Conservation (phyloP, 2,113 vertebrate species). For the Tringa solitaria region DNA sequence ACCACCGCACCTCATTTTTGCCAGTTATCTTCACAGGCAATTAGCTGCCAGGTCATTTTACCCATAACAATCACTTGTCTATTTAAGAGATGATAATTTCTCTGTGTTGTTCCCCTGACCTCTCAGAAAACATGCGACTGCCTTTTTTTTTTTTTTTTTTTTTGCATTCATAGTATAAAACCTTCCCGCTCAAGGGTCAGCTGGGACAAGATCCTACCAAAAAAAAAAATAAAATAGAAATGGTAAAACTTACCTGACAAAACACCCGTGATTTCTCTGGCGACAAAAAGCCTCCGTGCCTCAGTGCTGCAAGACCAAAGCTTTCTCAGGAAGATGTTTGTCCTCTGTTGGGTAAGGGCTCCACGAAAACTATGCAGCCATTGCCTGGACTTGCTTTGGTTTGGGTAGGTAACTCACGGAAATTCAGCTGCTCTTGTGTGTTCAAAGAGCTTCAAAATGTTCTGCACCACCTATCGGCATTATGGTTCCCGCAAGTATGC, state of each 20-base stretch:
- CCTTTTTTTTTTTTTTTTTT: neutral
- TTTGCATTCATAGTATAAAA: neutral
- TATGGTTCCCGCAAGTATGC: conserved; percentile 3
- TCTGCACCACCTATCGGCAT: conserved; percentile 30
- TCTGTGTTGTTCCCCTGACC: neutral
- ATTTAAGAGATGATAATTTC: neutral
- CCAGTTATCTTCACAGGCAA: neutral
- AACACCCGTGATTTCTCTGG: neutral
- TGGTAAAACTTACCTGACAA: conserved; percentile 56
- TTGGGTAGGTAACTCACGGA: conserved; percentile 66
- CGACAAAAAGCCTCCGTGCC: neutral
- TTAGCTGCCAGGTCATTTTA: neutral
- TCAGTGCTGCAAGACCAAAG: conserved; percentile 35
- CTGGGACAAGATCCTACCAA: neutral
- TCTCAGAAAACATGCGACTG: neutral
- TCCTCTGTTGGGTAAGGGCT: conserved; percentile 36
- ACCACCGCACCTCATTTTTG: neutral
- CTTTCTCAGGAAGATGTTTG: conserved; percentile 36
- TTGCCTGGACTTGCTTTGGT: conserved; percentile 79
- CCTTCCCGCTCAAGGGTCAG: neutral
- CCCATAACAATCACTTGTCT: neutral
- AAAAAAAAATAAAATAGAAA: neutral
- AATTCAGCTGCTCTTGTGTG: conserved; percentile 61
- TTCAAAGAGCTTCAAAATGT: conserved; percentile 62
- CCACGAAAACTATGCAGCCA: conserved; percentile 70